Conservation (phyloP, 92 coral and sea anemone species). For the Phymanthus crucifer region DNA sequence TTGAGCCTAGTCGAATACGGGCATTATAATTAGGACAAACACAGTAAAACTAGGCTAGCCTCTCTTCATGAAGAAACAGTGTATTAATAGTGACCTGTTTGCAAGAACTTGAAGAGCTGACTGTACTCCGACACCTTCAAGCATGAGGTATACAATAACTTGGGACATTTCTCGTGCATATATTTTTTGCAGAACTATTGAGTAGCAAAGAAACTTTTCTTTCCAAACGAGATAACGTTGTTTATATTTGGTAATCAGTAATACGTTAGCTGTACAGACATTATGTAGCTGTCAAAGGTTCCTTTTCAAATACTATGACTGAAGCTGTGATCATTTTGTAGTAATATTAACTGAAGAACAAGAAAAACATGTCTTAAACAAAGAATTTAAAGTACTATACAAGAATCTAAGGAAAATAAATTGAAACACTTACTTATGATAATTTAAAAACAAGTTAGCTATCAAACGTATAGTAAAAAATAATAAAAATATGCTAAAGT, state of each 20-base stretch:
- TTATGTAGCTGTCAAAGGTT: neutral
- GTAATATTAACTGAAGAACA: too few species aligned
- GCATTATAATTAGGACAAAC: neutral
- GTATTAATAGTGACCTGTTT: neutral
- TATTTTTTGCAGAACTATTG: neutral
- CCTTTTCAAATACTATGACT: neutral
- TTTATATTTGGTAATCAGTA: neutral
- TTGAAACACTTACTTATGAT: too few species aligned
- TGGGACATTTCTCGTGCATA: neutral
- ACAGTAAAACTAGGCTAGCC: neutral
- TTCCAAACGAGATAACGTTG: neutral
- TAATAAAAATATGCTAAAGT: too few species aligned
- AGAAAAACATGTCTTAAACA: too few species aligned
- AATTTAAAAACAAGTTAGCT: too few species aligned
- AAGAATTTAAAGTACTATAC: too few species aligned
- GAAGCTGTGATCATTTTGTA: neutral
- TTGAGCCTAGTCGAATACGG: neutral
- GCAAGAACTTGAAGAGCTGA: neutral
- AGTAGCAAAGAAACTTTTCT: neutral
- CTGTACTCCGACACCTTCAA: neutral
- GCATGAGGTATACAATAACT: neutral
- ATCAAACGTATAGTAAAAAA: too few species aligned
- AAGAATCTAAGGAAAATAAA: too few species aligned
- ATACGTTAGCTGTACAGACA: neutral
- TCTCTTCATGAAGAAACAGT: neutral